phyloP scores from a whole-genome alignment of 2,797 vertebrate genomes.

The Syngnathus acus region DNA sequence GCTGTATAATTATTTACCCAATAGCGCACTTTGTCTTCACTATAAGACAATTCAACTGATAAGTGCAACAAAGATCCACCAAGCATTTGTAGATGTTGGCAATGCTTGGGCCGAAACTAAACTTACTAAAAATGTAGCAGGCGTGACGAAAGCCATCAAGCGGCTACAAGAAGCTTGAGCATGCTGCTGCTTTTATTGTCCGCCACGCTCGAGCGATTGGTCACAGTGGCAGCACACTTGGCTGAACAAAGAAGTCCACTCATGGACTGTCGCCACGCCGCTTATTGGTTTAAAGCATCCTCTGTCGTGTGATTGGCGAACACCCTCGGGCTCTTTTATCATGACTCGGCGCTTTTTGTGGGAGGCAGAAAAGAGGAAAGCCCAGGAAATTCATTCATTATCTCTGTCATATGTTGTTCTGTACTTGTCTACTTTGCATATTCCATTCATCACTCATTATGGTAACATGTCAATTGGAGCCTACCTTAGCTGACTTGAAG shows the following conservation, averaged over 20 bases:
- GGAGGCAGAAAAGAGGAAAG: background rate
- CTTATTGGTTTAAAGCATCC: constrained; percentile 37
- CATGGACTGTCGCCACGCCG: background rate
- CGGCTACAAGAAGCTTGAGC: background rate
- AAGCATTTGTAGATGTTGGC: no score
- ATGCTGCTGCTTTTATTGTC: constrained; percentile 22
- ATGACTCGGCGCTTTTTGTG: constrained; percentile 54
- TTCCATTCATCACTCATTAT: no score
- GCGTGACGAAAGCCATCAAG: constrained; percentile 50
- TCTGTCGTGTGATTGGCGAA: constrained; percentile 34
- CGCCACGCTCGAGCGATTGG: constrained; percentile 41
- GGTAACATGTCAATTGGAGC: no score
- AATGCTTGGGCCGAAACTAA: no score
- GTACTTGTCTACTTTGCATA: no score
- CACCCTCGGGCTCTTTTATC: constrained; percentile 27
- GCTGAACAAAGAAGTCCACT: constrained; percentile 54
- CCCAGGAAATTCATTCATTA: no score
- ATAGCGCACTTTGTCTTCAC: no score
- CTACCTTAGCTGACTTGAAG: no score
- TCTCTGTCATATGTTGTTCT: no score
- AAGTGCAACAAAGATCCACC: no score
- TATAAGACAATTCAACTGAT: no score
- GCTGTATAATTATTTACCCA: no score
- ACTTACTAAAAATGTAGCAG: constrained; percentile 13
- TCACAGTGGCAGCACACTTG: constrained; percentile 54